Evolutionary conservation across 2,113 vertebrate species (phyloP).

Genomic region (Petaurus breviceps): DNA sequence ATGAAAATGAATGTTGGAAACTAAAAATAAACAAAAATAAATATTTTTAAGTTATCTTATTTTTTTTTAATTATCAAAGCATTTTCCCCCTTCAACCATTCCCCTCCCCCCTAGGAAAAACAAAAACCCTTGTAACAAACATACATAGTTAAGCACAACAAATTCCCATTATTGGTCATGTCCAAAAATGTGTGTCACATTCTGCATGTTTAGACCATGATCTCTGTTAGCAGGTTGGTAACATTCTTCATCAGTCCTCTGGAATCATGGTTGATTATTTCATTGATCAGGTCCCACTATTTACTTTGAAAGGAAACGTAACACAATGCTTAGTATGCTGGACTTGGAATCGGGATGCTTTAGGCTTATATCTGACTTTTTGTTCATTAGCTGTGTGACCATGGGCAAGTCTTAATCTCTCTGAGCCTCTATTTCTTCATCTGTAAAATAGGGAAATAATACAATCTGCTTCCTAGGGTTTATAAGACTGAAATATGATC

Average conservation of each 20-base stretch:
- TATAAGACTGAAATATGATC: neutral
- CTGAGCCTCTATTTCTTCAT: neutral
- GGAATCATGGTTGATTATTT: neutral
- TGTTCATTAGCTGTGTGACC: neutral
- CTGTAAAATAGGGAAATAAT: neutral
- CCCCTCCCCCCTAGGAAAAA: neutral
- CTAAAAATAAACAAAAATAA: too few relatives aligned
- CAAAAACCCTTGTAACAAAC: neutral
- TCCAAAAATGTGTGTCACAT: neutral
- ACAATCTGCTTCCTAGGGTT: neutral
- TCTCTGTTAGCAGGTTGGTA: neutral
- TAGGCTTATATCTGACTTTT: neutral
- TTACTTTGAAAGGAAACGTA: neutral
- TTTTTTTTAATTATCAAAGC: neutral
- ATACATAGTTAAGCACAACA: neutral
- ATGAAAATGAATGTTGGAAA: too few relatives aligned
- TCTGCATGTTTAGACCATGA: neutral
- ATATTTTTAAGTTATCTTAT: neutral
- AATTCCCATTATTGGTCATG: neutral
- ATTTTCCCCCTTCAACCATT: neutral
- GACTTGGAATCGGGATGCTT: neutral
- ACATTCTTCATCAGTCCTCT: neutral
- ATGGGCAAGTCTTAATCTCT: neutral
- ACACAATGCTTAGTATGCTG: neutral
- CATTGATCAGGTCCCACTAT: neutral